phyloP scores from a whole-genome alignment of 2,888 invertebrate genomes.

The Drosophila putrida region DNA sequence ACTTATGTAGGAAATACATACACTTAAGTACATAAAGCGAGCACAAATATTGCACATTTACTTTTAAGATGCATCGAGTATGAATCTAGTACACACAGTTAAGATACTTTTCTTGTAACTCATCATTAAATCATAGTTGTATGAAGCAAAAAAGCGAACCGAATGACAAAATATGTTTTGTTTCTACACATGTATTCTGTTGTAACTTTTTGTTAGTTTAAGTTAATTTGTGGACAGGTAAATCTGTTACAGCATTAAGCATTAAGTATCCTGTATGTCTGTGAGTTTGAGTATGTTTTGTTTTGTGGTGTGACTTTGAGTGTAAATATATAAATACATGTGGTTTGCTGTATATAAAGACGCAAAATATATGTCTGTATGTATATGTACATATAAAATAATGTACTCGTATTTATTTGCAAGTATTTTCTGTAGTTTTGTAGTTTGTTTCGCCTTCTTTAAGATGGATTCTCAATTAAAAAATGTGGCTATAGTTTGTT shows the following conservation, averaged over 20 bases:
- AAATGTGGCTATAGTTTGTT: constrained; percentile 53
- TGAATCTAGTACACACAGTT: constrained; percentile 32
- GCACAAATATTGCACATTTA: constrained; percentile 34
- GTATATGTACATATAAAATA: constrained; percentile 54
- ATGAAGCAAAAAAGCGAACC: constrained; percentile 76
- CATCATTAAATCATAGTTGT: constrained; percentile 29
- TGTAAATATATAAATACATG: constrained; percentile 70
- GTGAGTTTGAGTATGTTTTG: constrained; percentile 8
- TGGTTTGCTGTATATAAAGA: constrained; percentile 66
- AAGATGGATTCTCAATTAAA: constrained; percentile 40
- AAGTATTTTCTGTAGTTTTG: constrained; percentile 33
- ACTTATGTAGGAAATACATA: constrained; percentile 39
- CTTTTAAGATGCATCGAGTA: constrained; percentile 12
- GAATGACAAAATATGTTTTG: constrained; percentile 34
- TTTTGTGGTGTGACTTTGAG: constrained; percentile 30
- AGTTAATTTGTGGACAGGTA: constrained; percentile 44
- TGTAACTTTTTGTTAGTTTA: constrained; percentile 33
- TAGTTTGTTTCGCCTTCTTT: constrained; percentile 24
- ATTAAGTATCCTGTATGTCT: constrained; percentile 34
- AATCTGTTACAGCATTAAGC: constrained; percentile 35
- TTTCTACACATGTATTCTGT: constrained; percentile 24
- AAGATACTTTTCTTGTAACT: constrained; percentile 22
- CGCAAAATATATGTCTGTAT: constrained; percentile 73
- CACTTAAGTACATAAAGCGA: constrained; percentile 29
- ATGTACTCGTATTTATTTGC: constrained; percentile 40